Conservation (phyloP, 2,797 vertebrate species). For the Helarctos malayanus region DNA sequence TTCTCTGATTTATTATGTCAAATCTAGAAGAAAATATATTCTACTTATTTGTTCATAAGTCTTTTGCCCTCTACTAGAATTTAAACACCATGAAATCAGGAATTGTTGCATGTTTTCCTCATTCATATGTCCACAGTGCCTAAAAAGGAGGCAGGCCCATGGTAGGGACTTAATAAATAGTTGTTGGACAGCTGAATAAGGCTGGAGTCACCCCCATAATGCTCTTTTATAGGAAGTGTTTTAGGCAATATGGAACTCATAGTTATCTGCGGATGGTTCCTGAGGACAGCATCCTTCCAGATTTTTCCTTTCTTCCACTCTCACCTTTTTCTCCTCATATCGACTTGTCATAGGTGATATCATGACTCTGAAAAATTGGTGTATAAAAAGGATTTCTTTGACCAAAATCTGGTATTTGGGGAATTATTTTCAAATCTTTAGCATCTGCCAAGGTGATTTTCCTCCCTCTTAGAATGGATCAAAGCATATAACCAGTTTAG, state of each 20-base stretch:
- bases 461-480: not conserved
- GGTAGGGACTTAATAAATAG: not conserved
- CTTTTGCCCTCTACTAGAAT: not conserved
- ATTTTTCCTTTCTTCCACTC: not conserved
- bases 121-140: not conserved
- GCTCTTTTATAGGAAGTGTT: not conserved
- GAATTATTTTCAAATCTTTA: not conserved
- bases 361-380: not conserved
- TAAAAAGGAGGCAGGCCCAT: not conserved
- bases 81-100: not conserved
- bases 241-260: not conserved
- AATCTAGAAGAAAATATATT: not conserved
- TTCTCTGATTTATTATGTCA: conserved; percentile 29
- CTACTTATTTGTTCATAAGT: not conserved
- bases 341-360: not conserved
- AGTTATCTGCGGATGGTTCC: not conserved
- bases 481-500: not conserved
- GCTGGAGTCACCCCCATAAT: not conserved
- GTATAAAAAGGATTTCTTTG: not conserved
- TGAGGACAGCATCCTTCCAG: not conserved
- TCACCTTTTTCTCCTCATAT: not conserved
- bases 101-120: not conserved
- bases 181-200: not conserved
- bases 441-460: not conserved
- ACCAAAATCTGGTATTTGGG: not conserved